Percentiles rank a stretch among this genome's conserved stretches.
Evolutionary conservation across 2,888 invertebrate species (phyloP).

Genomic region (Cerastoderma edule): DNA sequence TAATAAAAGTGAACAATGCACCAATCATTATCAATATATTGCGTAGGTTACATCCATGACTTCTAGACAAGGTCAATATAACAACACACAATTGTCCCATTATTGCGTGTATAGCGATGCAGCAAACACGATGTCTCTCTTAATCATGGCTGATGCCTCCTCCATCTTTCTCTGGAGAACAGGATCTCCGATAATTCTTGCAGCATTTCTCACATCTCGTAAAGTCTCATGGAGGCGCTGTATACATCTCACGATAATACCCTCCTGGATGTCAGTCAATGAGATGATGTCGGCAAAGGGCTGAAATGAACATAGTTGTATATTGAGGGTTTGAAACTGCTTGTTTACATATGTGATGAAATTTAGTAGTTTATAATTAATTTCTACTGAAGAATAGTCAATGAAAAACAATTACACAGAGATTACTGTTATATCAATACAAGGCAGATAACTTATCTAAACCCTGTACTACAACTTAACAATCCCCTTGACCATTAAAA

Average conservation of each 20-base stretch:
- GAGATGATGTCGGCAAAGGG: conserved; percentile 97
- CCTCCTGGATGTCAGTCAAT: conserved; percentile 97
- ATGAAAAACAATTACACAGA: no score
- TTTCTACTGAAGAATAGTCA: no score
- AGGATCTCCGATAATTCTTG: conserved; percentile 96
- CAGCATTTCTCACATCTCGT: conserved; percentile 95
- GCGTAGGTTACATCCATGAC: no score
- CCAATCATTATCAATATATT: no score
- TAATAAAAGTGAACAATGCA: not conserved
- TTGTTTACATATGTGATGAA: no score
- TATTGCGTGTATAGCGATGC: conserved; percentile 92
- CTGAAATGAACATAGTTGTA: conserved; percentile 64
- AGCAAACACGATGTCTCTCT: conserved; percentile 98
- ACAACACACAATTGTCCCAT: no score
- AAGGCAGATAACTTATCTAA: no score
- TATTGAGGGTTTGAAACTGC: no score
- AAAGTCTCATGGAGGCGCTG: conserved; percentile 97
- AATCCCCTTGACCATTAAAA: conserved; percentile 97
- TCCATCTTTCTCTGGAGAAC: conserved; percentile 97
- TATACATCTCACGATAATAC: conserved; percentile 98
- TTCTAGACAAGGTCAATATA: no score
- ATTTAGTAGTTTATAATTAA: not conserved
- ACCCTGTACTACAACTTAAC: no score
- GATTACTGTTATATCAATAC: no score
- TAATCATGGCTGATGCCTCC: conserved; percentile 95